Conservation (phyloP, 2,888 invertebrate species). For the Limnephilus rhombicus region DNA sequence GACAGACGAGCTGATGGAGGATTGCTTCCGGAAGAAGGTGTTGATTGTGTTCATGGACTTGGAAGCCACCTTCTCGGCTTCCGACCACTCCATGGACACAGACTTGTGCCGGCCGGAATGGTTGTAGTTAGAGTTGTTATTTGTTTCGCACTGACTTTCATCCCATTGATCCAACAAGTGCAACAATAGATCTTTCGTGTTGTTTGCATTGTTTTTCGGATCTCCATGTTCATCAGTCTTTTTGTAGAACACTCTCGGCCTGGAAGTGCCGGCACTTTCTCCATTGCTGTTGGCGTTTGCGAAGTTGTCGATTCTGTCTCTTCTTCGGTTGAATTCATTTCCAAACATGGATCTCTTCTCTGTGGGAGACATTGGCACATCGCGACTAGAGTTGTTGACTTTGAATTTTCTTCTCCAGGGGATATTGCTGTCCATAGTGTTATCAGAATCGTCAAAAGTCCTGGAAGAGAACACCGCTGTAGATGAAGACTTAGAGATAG, state of each 20-base stretch:
- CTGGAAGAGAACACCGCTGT: constrained; percentile 32
- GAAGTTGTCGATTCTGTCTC: constrained; percentile 75
- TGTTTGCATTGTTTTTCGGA: constrained; percentile 79
- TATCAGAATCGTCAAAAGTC: constrained; percentile 50
- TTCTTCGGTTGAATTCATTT: constrained; percentile 74
- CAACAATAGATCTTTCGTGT: constrained; percentile 86
- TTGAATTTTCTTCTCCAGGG: constrained; percentile 82
- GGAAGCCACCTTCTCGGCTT: constrained; percentile 85
- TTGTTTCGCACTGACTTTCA: constrained; percentile 76
- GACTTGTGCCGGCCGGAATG: constrained; percentile 83
- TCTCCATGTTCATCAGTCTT: constrained; percentile 71
- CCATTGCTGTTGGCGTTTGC: constrained; percentile 67
- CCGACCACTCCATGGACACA: constrained; percentile 86
- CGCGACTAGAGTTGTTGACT: constrained; percentile 83
- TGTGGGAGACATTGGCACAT: constrained; percentile 83
- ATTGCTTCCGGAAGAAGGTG: constrained; percentile 85
- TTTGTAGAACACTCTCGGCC: constrained; percentile 71
- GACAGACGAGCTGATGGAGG: constrained; percentile 75
- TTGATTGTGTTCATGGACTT: constrained; percentile 89
- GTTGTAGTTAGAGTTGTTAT: constrained; percentile 69
- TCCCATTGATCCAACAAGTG: constrained; percentile 89
- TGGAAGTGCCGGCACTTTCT: constrained; percentile 68
- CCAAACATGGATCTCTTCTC: constrained; percentile 77
- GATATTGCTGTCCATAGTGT: constrained; percentile 71
- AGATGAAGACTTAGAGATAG: constrained; percentile 48